Base-by-base conservation (phyloP, 2,113 vertebrate species). In the Halcyon senegalensis region DNA sequence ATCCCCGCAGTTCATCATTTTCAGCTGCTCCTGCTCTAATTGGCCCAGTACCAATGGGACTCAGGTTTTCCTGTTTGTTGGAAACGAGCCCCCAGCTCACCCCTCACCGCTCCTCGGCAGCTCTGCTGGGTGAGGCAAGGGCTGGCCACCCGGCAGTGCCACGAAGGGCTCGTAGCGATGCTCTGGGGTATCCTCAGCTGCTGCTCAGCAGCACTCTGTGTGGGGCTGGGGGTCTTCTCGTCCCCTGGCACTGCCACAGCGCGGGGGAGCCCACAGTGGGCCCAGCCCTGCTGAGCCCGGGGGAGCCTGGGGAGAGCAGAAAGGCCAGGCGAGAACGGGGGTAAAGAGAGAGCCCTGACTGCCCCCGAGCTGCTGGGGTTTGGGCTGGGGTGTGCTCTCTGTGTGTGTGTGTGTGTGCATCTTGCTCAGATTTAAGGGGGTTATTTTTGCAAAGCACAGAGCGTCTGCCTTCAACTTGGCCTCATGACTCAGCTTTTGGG, bases 331-430 rank as follows among this genome's bases (percentile, higher is more conserved):
- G 27, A 2, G 19, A 28, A 10, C 4, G 7, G 18, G 18, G 15
- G 20, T 10, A 20, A 56, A 44, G 37, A 16, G 14, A 14, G 24
- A 63, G 58, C 58, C 8, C 37, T 2, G 16, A 18, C 19, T 48
- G 10, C 25, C 14, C 3, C 1, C 9, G 20, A 27, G 41, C 39
- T 56, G 21, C 33, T 14, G 70, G 28, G 9, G 27, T 53, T 27
- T 53, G 51, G 28, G 21, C 33, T 14, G 70, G 24, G 9, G 27
- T 53, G 51, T 53, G 51, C 16, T 53, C 5, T 53, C 10, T 4
- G 41, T 3, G 39, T 2, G 25, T 4, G 8, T 0, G 23, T 5
- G 25, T 1, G 12, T 12, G 41, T 5, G 12, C 6, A 5, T 6
- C 21, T 5, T 11, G 4, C 24, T 35, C 5, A 5, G 23, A 8